Evolutionary conservation across 2,888 invertebrate species (phyloP).

Genomic region (Villa cingulata): DNA sequence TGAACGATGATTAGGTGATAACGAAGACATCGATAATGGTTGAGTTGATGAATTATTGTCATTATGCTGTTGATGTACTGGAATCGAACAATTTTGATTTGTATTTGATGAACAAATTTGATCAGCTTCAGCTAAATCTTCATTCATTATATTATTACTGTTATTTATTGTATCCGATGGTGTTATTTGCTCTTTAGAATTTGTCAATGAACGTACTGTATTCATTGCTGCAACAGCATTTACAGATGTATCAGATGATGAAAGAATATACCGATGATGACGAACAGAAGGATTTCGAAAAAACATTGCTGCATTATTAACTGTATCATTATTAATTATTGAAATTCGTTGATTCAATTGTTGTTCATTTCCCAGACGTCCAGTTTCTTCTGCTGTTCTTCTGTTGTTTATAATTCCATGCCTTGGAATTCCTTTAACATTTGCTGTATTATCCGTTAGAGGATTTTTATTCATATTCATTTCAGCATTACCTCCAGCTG

Average conservation of each 20-base stretch:
- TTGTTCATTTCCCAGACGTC: no score
- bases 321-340: no score
- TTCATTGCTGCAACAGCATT: not conserved
- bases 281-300: not conserved
- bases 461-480: no score
- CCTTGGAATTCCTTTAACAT: no score
- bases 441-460: no score
- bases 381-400: no score
- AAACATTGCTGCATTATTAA: not conserved
- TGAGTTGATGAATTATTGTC: no score
- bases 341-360: not conserved
- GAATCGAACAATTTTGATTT: not conserved
- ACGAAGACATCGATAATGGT: no score
- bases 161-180: not conserved
- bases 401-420: no score
- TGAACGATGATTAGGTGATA: no score
- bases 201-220: not conserved
- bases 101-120: constrained; percentile 43
- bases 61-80: no score
- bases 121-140: constrained; percentile 68
- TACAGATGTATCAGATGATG: not conserved
- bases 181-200: not conserved
- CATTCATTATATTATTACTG: constrained; percentile 44
- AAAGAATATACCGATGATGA: not conserved
- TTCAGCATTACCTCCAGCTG: no score